phyloP scores from a whole-genome alignment of 2,888 invertebrate species.

The Hyalella azteca region DNA sequence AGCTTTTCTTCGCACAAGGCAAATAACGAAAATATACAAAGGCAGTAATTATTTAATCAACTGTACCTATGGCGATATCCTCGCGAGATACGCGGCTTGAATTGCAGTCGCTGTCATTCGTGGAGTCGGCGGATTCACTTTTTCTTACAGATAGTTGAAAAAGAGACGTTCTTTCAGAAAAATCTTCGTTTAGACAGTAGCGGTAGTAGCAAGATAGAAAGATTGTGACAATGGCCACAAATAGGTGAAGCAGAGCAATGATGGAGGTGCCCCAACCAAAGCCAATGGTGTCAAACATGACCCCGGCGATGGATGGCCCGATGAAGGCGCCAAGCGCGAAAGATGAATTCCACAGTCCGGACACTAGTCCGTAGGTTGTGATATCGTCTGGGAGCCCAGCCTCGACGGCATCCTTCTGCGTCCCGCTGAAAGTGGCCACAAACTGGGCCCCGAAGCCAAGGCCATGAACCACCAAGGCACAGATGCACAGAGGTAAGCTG shows the following conservation, averaged over 20 bases:
- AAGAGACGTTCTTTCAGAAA: slow-evolving; percentile 44
- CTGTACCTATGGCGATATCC: not conserved
- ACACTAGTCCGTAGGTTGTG: slow-evolving; percentile 86
- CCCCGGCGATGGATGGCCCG: slow-evolving; percentile 78
- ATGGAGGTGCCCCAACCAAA: slow-evolving; percentile 76
- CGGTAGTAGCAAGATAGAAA: slow-evolving; percentile 29
- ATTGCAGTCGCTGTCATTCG: slow-evolving; percentile 27
- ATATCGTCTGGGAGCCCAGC: slow-evolving; percentile 82
- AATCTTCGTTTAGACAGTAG: not conserved
- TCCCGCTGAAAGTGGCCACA: slow-evolving; percentile 85
- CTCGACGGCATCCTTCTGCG: slow-evolving; percentile 77
- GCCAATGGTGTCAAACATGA: slow-evolving; percentile 75
- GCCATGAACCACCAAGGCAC: slow-evolving; percentile 72
- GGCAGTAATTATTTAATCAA: too few species aligned
- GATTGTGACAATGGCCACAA: slow-evolving; percentile 66
- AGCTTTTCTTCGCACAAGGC: too few species aligned
- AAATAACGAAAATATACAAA: too few species aligned
- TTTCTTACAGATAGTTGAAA: not conserved
- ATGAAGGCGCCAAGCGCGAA: slow-evolving; percentile 88
- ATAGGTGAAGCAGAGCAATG: slow-evolving; percentile 71
- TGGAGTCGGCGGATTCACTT: slow-evolving; percentile 6
- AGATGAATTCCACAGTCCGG: slow-evolving; percentile 88
- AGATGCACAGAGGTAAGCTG: slow-evolving; percentile 47
- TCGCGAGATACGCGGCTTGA: not conserved
- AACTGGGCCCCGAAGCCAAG: slow-evolving; percentile 82